These are phyloP conservation scores for Philypnodon macrostomus DNA, from an alignment of 2,797 vertebrate genomes.

Conservation along the genomic window DNA sequence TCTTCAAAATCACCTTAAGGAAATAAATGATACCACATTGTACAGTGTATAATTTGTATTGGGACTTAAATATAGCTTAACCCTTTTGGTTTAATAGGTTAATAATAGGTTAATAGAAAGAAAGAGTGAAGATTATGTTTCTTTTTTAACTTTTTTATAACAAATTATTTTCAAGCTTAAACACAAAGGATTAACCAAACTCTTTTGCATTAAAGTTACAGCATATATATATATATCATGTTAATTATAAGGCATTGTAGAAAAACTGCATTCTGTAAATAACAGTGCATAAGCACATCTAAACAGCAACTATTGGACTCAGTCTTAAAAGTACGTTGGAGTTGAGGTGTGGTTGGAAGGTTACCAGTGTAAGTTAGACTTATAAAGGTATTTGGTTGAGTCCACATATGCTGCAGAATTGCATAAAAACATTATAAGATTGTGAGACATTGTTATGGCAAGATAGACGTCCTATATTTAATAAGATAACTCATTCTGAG, in stretches of 20 bases:
- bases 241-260: slow-evolving; percentile 64
- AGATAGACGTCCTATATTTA: slow-evolving; percentile 18
- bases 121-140: background rate
- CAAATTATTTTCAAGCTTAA: slow-evolving; percentile 71
- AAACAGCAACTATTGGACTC: slow-evolving; percentile 39
- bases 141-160: slow-evolving; percentile 64
- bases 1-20: too few relatives aligned
- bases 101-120: too few relatives aligned
- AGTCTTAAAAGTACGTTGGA: too few relatives aligned
- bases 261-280: slow-evolving; percentile 54
- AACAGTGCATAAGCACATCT: slow-evolving; percentile 32
- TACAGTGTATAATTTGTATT: too few relatives aligned
- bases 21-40: too few relatives aligned
- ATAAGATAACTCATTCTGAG: slow-evolving; percentile 37
- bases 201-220: slow-evolving; percentile 55
- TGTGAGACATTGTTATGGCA: slow-evolving; percentile 24
- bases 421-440: slow-evolving; percentile 46
- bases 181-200: slow-evolving; percentile 63
- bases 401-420: slow-evolving; percentile 49
- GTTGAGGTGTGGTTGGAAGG: too few relatives aligned
- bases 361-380: slow-evolving; percentile 34
- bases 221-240: slow-evolving; percentile 51
- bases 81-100: too few relatives aligned
- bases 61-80: too few relatives aligned
- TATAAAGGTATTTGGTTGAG: slow-evolving; percentile 52